A percentile compares a stretch with the other conserved stretches of the same genome.
Evolutionary conservation across 1,140 invertebrate species (phyloP).

Genomic region (Drosophila mojavensis): DNA sequence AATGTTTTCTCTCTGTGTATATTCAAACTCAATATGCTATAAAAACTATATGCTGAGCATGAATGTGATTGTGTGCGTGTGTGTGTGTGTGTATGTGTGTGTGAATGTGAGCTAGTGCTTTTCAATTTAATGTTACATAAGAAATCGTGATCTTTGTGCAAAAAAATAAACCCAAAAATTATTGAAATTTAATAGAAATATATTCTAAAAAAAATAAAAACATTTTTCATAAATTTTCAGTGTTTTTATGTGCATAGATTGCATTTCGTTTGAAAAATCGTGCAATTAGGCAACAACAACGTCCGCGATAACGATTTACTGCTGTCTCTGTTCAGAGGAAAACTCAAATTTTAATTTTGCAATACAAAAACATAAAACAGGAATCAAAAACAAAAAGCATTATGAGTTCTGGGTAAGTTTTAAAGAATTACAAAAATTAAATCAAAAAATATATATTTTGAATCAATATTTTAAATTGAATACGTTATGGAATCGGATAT

Average conservation of each 20-base stretch:
- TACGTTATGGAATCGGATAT: no score
- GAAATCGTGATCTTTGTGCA: constrained; percentile 65
- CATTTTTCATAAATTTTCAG: constrained; percentile 65
- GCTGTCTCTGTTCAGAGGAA: constrained; percentile 50
- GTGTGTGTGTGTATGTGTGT: constrained; percentile 12
- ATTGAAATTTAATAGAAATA: constrained; percentile 4
- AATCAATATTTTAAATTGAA: no score
- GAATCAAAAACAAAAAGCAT: constrained; percentile 28
- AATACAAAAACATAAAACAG: constrained; percentile 17
- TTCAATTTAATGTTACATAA: constrained; percentile 61
- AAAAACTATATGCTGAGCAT: constrained; percentile 17
- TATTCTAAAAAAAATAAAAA: background rate
- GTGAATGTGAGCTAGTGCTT: constrained; percentile 21
- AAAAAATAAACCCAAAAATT: constrained; percentile 49
- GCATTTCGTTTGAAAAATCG: constrained; percentile 60
- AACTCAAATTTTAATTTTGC: constrained; percentile 43
- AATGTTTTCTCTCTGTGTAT: background rate
- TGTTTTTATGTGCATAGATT: constrained; percentile 71
- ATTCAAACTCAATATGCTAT: background rate
- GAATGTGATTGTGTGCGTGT: constrained; percentile 9
- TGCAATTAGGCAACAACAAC: constrained; percentile 64
- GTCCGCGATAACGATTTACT: constrained; percentile 39
- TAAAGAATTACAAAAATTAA: background rate
- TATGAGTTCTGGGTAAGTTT: constrained; percentile 74
- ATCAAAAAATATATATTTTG: no score